Evolutionary conservation across 2,113 vertebrate species (phyloP), one percentile per base, ranked within the genome.

Genomic region (Notarius quadriscutis): DNA sequence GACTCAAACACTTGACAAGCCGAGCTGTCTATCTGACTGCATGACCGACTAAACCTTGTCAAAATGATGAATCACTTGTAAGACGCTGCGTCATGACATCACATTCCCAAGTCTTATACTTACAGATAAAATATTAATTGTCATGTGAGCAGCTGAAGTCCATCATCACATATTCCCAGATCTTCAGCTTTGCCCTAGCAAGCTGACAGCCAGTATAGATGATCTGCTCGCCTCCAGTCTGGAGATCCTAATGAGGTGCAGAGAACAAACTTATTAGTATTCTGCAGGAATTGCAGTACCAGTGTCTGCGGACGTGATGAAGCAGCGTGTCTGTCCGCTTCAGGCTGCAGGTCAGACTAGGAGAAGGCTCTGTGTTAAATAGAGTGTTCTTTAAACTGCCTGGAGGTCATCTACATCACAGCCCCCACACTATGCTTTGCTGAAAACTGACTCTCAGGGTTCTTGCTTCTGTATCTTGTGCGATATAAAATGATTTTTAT

Each of bases 191-290:
- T 79, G 25, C 69, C 30, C 63, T 9, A 30, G 84, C 48, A 74
- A 53, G 48, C 60, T 60, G 63, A 86, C 86, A 88, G 57, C 30
- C 41, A 81, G 41, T 86, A 50, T 50, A 86, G 30, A 80, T 80
- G 77, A 51, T 87, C 53, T 67, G 74, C 80, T 86, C 25, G 41
- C 48, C 75, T 90, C 50, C 81, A 84, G 79, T 86, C 18, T 85
- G 81, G 55, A 88, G 74, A 81, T 84, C 51, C 81, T 90, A 86
- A 90, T 90, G 87, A 88, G 87, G 84, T 88, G 84, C 84, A 86
- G 80, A 84, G 81, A n/a, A 34, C 72, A 86, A 69, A 75, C 89
- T 84, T 75, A 86, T 90, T 88, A 87, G 82, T 90, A 88, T 90
- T 88, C 89, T 60, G 69, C 63, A 86, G 86, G 34, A 81, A 57